These are phyloP conservation scores for Pantherophis vulpinus DNA, from an alignment of 2,797 vertebrate species.

Conservation along the genomic window DNA sequence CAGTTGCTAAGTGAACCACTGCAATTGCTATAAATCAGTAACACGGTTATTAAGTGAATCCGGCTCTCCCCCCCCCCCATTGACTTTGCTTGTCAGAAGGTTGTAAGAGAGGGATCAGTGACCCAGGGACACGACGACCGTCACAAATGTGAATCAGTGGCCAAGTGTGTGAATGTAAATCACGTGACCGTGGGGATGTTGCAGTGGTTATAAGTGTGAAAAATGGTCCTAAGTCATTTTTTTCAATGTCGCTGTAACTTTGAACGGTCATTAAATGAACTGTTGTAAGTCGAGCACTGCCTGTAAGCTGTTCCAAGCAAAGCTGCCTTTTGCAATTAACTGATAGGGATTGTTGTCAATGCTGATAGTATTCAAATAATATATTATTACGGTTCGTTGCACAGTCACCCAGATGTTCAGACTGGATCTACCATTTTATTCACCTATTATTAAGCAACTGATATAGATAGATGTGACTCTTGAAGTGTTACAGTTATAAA, in stretches of 20 bases:
- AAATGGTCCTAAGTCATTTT: background rate
- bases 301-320: background rate
- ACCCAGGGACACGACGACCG: fast-evolving
- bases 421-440: background rate
- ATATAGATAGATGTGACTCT: background rate
- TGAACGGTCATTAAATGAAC: background rate
- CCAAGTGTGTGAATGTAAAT: too few species aligned
- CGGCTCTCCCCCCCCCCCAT: background rate
- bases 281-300: background rate
- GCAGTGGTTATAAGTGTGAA: background rate
- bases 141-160: background rate
- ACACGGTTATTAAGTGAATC: background rate
- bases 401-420: background rate
- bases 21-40: background rate
- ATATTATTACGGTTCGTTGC: background rate
- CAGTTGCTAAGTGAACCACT: background rate
- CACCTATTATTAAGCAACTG: background rate
- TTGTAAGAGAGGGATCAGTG: background rate
- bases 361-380: background rate
- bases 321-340: background rate
- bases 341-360: background rate
- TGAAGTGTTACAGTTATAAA: too few species aligned
- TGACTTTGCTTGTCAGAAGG: background rate
- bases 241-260: background rate
- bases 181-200: background rate